These are phyloP conservation scores for Pheucticus melanocephalus DNA, from an alignment of 2,113 vertebrate species.

Conservation along the genomic window DNA sequence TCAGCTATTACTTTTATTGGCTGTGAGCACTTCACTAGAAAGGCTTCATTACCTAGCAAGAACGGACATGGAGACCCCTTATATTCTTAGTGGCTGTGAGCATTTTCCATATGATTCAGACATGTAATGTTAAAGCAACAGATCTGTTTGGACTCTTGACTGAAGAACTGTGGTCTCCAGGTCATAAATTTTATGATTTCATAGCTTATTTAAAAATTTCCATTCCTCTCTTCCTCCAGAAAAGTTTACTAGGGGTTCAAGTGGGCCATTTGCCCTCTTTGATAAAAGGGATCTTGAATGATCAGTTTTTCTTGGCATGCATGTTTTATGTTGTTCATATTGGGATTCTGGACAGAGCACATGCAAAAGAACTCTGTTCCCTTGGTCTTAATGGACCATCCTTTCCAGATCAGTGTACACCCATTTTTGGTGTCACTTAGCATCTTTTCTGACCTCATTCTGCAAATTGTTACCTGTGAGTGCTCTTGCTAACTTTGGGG, in stretches of 20 bases:
- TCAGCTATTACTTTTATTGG: conserved; percentile 3
- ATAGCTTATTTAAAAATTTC: background rate
- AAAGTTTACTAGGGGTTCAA: background rate
- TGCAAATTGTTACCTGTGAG: background rate
- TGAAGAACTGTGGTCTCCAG: background rate
- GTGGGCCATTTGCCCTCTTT: background rate
- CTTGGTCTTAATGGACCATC: background rate
- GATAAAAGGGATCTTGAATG: background rate
- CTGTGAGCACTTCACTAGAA: background rate
- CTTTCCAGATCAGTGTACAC: background rate
- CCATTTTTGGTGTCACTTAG: background rate
- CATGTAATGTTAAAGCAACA: background rate
- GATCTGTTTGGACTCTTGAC: background rate
- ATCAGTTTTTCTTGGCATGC: background rate
- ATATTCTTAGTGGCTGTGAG: background rate
- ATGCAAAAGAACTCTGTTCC: background rate
- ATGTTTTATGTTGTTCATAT: background rate
- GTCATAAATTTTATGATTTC: background rate
- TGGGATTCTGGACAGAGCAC: background rate
- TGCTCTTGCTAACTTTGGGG: background rate
- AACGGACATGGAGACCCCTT: background rate
- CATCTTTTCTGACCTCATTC: background rate
- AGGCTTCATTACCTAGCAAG: background rate
- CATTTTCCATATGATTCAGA: background rate
- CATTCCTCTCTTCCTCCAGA: background rate